phyloP scores from a whole-genome alignment of 2,888 invertebrate genomes.

The Melanchra persicariae region DNA sequence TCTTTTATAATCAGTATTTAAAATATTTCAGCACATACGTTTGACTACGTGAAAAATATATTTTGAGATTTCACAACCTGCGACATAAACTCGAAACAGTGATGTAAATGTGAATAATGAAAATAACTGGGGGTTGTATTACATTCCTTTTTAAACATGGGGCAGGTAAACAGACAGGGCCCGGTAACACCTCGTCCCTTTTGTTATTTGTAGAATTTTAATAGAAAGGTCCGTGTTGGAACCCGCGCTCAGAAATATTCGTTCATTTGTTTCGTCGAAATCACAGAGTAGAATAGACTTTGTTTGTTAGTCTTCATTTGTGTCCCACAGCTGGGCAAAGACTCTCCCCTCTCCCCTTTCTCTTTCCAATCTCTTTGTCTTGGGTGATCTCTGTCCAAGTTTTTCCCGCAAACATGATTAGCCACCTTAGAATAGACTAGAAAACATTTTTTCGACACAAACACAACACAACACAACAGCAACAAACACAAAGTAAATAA shows the following conservation, averaged over 20 bases:
- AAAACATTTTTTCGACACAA: background rate
- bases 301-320: no score
- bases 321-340: no score
- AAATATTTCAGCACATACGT: conserved; percentile 22
- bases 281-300: no score
- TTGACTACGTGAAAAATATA: conserved; percentile 34
- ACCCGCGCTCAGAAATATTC: conserved; percentile 50
- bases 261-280: conserved; percentile 67
- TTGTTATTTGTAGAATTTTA: conserved; percentile 89
- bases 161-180: conserved; percentile 85
- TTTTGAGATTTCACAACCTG: conserved; percentile 46
- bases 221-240: conserved; percentile 81
- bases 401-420: no score
- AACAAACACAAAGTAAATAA: no score
- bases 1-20: conserved; percentile 20
- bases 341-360: no score
- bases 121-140: conserved; percentile 87
- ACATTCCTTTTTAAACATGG: conserved; percentile 87
- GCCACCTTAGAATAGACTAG: background rate
- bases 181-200: conserved; percentile 81
- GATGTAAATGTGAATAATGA: conserved; percentile 84
- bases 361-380: no score
- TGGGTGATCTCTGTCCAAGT: no score
- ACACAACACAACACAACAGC: no score
- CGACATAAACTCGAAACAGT: conserved; percentile 70